Percentiles rank a stretch among this genome's conserved stretches.
phyloP scores from a whole-genome alignment of 1,140 invertebrate genomes.

The Ridgeia piscesae region DNA sequence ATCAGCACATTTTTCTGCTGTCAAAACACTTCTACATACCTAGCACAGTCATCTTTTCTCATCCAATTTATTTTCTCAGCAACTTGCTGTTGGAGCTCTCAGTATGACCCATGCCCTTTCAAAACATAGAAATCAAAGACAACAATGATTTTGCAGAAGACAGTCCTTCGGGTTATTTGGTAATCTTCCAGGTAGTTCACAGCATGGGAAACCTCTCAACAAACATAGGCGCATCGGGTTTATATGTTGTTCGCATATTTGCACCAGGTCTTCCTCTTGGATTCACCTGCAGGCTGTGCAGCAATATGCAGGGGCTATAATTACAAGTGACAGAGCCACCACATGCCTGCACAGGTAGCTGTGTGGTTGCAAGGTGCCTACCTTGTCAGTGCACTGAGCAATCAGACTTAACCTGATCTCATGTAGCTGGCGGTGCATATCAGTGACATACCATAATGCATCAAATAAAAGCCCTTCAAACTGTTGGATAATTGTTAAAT shows the following conservation, averaged over 20 bases:
- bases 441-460: neutral
- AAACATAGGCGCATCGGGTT: neutral
- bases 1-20: neutral
- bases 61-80: no score
- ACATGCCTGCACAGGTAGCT: neutral
- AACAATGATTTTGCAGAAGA: neutral
- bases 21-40: neutral
- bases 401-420: neutral
- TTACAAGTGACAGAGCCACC: neutral
- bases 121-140: neutral
- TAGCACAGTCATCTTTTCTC: neutral
- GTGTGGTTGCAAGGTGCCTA: neutral
- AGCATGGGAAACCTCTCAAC: neutral
- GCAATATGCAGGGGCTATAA: neutral
- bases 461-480: neutral
- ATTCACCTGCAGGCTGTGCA: neutral
- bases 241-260: neutral
- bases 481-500: neutral
- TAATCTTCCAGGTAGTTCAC: neutral
- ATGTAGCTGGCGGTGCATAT: neutral
- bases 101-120: neutral
- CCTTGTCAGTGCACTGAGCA: neutral
- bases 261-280: neutral
- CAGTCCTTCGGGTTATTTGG: neutral
- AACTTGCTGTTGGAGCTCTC: no score